A percentile compares a stretch with the other conserved stretches of the same genome.
These are phyloP conservation scores for Vulpes ferrilata DNA, from an alignment of 2,113 vertebrate species.

Conservation along the genomic window DNA sequence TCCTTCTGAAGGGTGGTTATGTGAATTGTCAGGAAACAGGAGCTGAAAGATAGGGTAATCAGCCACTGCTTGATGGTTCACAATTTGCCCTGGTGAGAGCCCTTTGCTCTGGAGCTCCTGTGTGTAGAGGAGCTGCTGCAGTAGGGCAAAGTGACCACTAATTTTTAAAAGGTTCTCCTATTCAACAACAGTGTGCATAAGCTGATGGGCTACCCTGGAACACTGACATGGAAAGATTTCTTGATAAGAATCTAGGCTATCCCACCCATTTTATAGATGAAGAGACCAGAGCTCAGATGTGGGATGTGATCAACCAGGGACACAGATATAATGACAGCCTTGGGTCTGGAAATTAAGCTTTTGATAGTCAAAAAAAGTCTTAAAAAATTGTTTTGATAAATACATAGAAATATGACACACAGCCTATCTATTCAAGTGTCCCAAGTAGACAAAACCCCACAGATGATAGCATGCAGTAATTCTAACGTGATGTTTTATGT, in stretches of 20 bases:
- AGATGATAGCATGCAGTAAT: background rate
- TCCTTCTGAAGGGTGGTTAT: conserved; percentile 64
- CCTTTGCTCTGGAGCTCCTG: background rate
- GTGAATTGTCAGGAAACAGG: conserved; percentile 57
- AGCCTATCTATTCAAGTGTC: background rate
- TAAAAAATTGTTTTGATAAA: background rate
- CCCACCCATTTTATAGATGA: background rate
- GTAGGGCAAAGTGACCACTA: background rate
- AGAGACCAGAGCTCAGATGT: background rate
- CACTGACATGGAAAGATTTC: background rate
- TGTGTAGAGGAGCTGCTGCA: background rate
- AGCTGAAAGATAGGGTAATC: conserved; percentile 15
- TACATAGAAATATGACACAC: conserved; percentile 3
- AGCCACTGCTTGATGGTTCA: background rate
- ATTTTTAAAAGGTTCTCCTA: background rate
- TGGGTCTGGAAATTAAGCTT: background rate
- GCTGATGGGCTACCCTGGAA: background rate
- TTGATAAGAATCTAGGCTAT: background rate
- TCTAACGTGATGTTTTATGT: conserved; percentile 56
- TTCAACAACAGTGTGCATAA: background rate
- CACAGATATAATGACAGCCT: background rate
- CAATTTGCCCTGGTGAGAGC: background rate
- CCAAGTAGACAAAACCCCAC: background rate
- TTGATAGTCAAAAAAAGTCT: background rate
- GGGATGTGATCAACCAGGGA: background rate